phyloP scores from a whole-genome alignment of 2,113 vertebrate genomes.

The Misgurnus anguillicaudatus region DNA sequence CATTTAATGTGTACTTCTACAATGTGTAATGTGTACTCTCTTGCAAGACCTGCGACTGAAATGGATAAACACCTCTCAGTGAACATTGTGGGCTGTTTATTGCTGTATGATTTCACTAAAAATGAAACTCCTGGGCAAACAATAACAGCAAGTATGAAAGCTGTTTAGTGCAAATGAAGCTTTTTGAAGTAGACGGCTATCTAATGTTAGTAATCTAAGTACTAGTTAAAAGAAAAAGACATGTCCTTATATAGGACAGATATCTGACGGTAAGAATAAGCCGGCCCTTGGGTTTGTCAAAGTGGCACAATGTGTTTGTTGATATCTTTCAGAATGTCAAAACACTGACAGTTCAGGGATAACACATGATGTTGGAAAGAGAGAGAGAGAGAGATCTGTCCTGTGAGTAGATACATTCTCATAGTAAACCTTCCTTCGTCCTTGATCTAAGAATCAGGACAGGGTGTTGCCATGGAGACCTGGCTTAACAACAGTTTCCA shows the following conservation, averaged over 20 bases:
- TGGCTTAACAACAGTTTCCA: conserved; percentile 60
- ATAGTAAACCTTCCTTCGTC: conserved; percentile 64
- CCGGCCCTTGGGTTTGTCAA: not conserved
- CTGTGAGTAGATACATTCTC: conserved; percentile 43
- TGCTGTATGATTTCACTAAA: not conserved
- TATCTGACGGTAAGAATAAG: conserved; percentile 6
- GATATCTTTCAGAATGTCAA: conserved; percentile 45
- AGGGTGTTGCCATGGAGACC: conserved; percentile 68
- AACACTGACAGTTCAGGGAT: conserved; percentile 11
- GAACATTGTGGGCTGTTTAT: not conserved
- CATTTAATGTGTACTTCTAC: not conserved
- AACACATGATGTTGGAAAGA: conserved; percentile 25
- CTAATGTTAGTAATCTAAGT: too few species aligned
- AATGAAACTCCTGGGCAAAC: not conserved
- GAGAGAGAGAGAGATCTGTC: conserved; percentile 28
- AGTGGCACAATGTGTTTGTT: conserved; percentile 23
- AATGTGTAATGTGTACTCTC: too few species aligned
- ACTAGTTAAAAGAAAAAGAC: not conserved
- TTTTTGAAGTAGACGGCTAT: not conserved
- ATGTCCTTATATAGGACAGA: conserved; percentile 6
- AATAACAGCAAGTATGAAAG: conserved; percentile 17
- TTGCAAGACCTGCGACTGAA: not conserved
- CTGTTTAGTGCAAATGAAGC: not conserved
- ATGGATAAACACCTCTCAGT: not conserved
- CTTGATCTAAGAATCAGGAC: conserved; percentile 72